Evolutionary conservation across 2,888 invertebrate species (phyloP), one percentile per base, ranked within the genome.

Genomic region (Cremastinae sp.): DNA sequence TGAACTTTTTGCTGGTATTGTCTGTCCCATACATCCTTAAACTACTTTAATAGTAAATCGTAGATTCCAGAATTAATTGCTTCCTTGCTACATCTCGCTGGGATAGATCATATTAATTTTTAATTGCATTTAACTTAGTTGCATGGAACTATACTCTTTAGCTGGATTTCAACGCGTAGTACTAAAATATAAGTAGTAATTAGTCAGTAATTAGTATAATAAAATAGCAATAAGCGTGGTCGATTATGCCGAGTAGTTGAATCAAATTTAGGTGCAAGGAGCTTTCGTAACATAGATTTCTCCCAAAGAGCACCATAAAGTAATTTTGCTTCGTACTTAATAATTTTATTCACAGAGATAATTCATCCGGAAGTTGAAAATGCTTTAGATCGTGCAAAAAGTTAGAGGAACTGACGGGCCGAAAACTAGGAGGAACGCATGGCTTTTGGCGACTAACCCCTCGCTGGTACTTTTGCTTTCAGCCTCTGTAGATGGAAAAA

Each of bases 401-500:
- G 61, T 51, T 47, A 36, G 34, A 56, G 22, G 59, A 51, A 56
- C 54, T 22, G 12, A 54, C 59, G 65, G 62, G 51, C 28, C 36
- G 56, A 58, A 47, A 22, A 36, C 59, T 41, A 20, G 28, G 12
- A 56, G 58, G 66, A 58, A 74, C 77, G 88, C 88, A 86, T 87
- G 90, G 87, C 88, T 90, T 82, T 79, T 84, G 16, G 81, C 79
- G 82, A 85, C 87, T 89, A 89, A 89, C 86, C 79, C 88, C 53
- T 59, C 65, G 69, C 74, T 74, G 73, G 76, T 76, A 76, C 76
- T 88, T 89, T 86, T 88, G 88, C 89, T 89, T 89, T 88, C 89
- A 89, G 89, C 87, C 80, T 49, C 84, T 76, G 84, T 86, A 82
- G 85, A 88, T 85, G 93, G 92, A 81, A 92, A 92, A 87, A 93